phyloP scores from a whole-genome alignment of 2,888 invertebrate species.

The Drosophila falleni region DNA sequence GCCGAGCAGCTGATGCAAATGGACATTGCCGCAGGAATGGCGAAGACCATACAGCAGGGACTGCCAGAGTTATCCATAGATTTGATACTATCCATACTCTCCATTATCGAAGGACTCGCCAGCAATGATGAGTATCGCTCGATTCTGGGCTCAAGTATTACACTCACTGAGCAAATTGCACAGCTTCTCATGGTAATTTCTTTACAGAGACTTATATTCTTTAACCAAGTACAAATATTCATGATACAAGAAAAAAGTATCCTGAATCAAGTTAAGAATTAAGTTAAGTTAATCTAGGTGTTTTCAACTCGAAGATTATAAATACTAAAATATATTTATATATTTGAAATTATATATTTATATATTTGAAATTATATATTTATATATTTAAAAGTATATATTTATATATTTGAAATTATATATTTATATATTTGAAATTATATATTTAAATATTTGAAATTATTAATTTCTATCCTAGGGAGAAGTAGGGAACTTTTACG shows the following conservation, averaged over 20 bases:
- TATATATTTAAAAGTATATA: too few relatives aligned
- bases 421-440: too few relatives aligned
- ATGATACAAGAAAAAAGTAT: background rate
- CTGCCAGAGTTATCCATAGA: conserved; percentile 69
- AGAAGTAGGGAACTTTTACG: too few relatives aligned
- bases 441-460: too few relatives aligned
- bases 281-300: too few relatives aligned
- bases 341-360: too few relatives aligned
- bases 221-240: background rate
- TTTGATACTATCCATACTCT: conserved; percentile 67
- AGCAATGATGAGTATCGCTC: conserved; percentile 71
- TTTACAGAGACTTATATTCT: background rate
- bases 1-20: conserved; percentile 46
- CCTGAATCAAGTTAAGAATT: background rate
- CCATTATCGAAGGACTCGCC: conserved; percentile 73
- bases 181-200: conserved; percentile 70
- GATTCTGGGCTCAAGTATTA: conserved; percentile 38
- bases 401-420: too few relatives aligned
- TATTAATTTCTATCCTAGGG: background rate
- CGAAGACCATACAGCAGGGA: conserved; percentile 61
- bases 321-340: too few relatives aligned
- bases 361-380: too few relatives aligned
- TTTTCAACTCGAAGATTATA: too few relatives aligned
- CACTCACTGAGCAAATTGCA: conserved; percentile 63
- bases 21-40: conserved; percentile 49